Percentiles rank a stretch among this genome's conserved stretches.
Conservation (phyloP, 1,140 invertebrate species). For the Drosophila kepulauana region DNA sequence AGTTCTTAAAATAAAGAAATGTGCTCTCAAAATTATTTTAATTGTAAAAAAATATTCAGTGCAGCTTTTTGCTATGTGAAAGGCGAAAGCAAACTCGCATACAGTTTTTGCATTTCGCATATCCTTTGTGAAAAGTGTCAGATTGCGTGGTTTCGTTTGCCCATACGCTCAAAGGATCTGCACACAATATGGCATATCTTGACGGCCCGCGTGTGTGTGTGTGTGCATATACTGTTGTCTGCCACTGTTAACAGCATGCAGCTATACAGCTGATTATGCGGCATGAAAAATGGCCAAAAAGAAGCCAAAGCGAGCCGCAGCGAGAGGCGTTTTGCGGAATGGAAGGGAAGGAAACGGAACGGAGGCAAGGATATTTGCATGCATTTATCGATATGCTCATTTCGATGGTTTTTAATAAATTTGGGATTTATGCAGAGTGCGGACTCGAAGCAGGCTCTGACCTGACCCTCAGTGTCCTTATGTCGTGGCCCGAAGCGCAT, state of each 20-base stretch:
- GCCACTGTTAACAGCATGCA: constrained; percentile 70
- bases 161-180: constrained; percentile 35
- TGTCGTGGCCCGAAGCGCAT: constrained; percentile 61
- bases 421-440: constrained; percentile 73
- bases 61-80: no score
- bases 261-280: constrained; percentile 77
- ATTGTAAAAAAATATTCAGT: no score
- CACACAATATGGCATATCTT: constrained; percentile 21
- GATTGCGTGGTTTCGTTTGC: constrained; percentile 31
- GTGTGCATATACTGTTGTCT: constrained; percentile 28
- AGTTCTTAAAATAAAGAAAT: no score
- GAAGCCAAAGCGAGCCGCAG: constrained; percentile 27
- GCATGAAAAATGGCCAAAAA: constrained; percentile 71
- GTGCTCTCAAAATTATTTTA: no score
- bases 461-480: constrained; percentile 6
- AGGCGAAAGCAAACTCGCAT: not conserved
- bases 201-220: no score
- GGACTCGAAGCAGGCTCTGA: constrained; percentile 9
- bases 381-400: constrained; percentile 69
- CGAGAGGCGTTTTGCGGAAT: not conserved
- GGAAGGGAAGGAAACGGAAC: not conserved
- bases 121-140: constrained; percentile 7
- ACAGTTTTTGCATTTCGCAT: not conserved
- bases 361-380: constrained; percentile 54
- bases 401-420: constrained; percentile 65